Percentiles rank a stretch among this genome's conserved stretches.
These are phyloP conservation scores for Microcebus ravelobensis DNA, from an alignment of 2,113 vertebrate genomes.

Conservation along the genomic window DNA sequence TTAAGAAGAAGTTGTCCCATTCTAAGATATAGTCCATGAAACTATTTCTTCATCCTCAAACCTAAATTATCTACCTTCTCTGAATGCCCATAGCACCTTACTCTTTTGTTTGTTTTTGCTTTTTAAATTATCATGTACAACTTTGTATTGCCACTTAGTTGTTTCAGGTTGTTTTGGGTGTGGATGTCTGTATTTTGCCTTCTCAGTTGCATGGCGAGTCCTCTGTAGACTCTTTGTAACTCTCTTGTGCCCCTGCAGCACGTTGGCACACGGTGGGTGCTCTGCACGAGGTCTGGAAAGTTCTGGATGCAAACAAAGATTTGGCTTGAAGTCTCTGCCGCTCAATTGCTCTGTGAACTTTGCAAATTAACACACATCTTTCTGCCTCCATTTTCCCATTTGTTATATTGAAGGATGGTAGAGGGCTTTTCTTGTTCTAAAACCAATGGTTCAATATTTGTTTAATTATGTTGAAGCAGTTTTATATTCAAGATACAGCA, in stretches of 20 bases:
- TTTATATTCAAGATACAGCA: not conserved
- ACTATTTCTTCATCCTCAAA: not conserved
- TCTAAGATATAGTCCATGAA: not conserved
- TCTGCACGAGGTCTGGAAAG: not conserved
- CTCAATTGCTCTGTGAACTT: not conserved
- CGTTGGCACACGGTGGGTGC: rapidly evolving
- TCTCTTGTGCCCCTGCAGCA: rapidly evolving
- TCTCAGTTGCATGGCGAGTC: not conserved
- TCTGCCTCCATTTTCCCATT: not conserved
- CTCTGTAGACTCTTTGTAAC: not conserved
- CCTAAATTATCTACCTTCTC: not conserved
- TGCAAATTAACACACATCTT: not conserved
- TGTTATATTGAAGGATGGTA: not conserved
- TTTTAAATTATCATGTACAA: not conserved
- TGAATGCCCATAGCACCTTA: not conserved
- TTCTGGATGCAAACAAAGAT: not conserved
- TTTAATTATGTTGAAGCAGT: not conserved
- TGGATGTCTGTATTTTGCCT: not conserved
- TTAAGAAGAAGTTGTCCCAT: not conserved
- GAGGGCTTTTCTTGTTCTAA: not conserved
- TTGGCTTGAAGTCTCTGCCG: not conserved
- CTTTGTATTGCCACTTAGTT: not conserved
- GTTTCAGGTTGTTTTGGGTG: not conserved
- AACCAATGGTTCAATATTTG: not conserved
- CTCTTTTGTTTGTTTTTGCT: not conserved